Conservation (phyloP, 2,797 vertebrate genomes). For the Gallinago solitaria region DNA sequence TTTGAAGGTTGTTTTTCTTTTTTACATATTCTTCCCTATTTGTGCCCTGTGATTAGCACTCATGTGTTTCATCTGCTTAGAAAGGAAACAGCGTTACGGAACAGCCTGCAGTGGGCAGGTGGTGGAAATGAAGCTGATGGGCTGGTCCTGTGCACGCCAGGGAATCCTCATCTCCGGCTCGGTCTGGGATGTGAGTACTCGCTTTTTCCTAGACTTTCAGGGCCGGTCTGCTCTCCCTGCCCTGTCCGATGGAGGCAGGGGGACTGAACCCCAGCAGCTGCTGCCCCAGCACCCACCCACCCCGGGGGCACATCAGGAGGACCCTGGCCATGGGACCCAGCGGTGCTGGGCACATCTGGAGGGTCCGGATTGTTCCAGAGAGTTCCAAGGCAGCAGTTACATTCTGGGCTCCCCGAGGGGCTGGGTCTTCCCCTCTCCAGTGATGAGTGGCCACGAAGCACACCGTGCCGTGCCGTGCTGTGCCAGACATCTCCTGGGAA, state of each 20-base stretch:
- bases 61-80: background rate
- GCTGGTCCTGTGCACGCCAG: background rate
- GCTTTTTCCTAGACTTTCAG: background rate
- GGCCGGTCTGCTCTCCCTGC: background rate
- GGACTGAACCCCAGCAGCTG: too few species aligned
- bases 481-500: background rate
- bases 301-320: fast-evolving
- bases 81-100: background rate
- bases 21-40: background rate
- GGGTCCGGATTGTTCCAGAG: fast-evolving
- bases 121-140: background rate
- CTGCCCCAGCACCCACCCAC: fast-evolving
- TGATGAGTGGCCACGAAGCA: fast-evolving
- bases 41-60: background rate
- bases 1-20: background rate
- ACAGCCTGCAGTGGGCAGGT: background rate
- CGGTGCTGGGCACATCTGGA: fast-evolving
- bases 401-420: background rate
- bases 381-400: background rate
- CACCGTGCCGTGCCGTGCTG: too few species aligned
- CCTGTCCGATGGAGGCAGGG: fast-evolving
- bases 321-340: background rate
- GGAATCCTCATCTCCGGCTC: fast-evolving
- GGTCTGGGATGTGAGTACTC: background rate
- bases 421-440: background rate